These are phyloP conservation scores for Drosophila nebulosa DNA, from an alignment of 1,140 invertebrate genomes.

Conservation along the genomic window DNA sequence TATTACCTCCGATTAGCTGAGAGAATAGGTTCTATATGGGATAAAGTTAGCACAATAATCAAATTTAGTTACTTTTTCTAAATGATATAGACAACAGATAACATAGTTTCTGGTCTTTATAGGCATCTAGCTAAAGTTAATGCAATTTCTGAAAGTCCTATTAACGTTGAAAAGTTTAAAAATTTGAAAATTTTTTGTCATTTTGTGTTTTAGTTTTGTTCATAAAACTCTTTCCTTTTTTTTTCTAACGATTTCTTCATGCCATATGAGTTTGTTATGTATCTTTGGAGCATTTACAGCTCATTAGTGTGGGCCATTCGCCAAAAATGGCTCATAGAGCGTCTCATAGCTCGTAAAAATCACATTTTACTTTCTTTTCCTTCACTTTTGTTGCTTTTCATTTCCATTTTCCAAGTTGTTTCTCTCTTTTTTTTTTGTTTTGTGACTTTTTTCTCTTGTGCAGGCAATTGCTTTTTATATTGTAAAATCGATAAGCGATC, in stretches of 20 bases:
- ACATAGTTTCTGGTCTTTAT: too few species aligned
- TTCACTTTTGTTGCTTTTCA: conserved; percentile 14
- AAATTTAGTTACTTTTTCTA: too few species aligned
- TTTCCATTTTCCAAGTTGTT: not conserved
- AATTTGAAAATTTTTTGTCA: too few species aligned
- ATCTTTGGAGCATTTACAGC: conserved; percentile 36
- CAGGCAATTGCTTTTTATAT: conserved; percentile 78
- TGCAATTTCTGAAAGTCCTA: too few species aligned
- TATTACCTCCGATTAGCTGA: too few species aligned
- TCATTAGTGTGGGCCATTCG: conserved; percentile 39
- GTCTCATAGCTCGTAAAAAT: conserved; percentile 70
- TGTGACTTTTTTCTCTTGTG: conserved; percentile 41
- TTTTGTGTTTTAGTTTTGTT: too few species aligned
- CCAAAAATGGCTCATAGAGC: conserved; percentile 8
- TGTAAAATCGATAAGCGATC: conserved; percentile 79
- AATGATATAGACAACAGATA: too few species aligned
- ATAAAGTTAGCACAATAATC: too few species aligned
- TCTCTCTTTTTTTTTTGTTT: not conserved
- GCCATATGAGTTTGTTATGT: conserved; percentile 21
- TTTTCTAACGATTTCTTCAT: not conserved
- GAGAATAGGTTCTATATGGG: too few species aligned
- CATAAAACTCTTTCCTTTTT: too few species aligned
- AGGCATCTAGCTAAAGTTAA: too few species aligned
- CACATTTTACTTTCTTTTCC: conserved; percentile 62
- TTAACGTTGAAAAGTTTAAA: too few species aligned